These are phyloP conservation scores for Buphagus erythrorhynchus DNA, from an alignment of 2,797 vertebrate species.

Conservation along the genomic window DNA sequence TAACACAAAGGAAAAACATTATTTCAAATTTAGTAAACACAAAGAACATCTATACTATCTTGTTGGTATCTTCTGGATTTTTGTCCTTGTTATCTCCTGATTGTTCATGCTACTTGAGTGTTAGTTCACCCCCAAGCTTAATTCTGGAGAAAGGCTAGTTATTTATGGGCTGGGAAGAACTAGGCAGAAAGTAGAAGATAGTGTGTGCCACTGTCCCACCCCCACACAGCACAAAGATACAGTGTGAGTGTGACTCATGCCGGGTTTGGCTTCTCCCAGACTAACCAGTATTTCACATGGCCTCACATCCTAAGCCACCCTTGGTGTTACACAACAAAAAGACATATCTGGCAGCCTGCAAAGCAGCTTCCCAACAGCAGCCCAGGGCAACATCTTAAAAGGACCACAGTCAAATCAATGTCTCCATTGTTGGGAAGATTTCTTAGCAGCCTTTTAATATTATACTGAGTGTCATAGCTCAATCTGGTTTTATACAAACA, in stretches of 20 bases:
- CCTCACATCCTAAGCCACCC: conserved; percentile 12
- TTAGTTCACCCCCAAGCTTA: neutral
- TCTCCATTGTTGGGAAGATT: neutral
- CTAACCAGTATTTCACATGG: conserved; percentile 49
- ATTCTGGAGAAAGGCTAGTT: neutral
- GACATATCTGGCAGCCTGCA: neutral
- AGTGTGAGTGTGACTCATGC: neutral
- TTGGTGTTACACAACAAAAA: conserved; percentile 29
- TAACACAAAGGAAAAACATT: neutral
- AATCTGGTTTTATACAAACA: neutral
- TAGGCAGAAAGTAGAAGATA: neutral
- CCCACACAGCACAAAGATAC: neutral
- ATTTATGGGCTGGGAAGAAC: neutral
- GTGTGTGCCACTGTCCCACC: neutral
- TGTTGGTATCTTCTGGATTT: neutral
- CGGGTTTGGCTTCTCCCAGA: conserved; percentile 8
- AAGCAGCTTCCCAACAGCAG: conserved; percentile 39
- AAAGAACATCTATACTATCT: neutral
- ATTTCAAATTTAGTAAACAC: neutral
- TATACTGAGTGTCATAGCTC: neutral
- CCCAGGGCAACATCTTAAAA: conserved; percentile 27
- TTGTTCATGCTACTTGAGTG: neutral
- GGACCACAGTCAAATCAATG: neutral
- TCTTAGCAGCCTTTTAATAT: neutral
- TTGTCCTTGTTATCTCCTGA: neutral